Base-by-base conservation (phyloP, 1,140 invertebrate species). In the Brachystomella parvula region DNA sequence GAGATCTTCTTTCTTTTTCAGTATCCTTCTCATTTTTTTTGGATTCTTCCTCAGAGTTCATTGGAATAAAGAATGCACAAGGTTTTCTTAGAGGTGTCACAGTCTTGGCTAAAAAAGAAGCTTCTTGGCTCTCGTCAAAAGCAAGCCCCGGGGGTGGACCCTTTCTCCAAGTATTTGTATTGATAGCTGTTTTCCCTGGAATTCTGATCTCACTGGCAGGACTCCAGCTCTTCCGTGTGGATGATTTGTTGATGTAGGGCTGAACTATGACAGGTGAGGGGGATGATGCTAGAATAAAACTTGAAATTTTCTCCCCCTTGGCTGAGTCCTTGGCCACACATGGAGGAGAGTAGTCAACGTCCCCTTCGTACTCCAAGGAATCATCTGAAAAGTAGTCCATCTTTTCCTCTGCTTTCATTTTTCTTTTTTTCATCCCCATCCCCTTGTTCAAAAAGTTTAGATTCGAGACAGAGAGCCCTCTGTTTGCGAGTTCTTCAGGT, bases 311-410 rank as follows among this genome's bases (percentile, higher is more conserved):
- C 6, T 53, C 49, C 12, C 9, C 12, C 49, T 53, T 12, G 6
- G 21, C 39, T 12, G 39, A 9, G n/a, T 44, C n/a, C 39, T 56
- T 15, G 24, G 49, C 24, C 3, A 56, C 49, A 56, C 12, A 6
- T 17, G 49, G 12, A 56, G 49, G 49, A 56, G 12, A 9, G 24
- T 6, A 56, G 6, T 62, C 60, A 47, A 9, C 33, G 26, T 26
- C 61, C 6, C n/a, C 44, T 24, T 70, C 68, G 19, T 59, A 61
- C 28, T 73, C 71, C 17, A 72, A 56, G 24, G 68, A 70, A 57
- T 73, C 71, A 39, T 73, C 71, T 0, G 71, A 70, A 56, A 73
- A 70, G 47, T 68, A 73, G 3, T 73, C 71, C 21, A 66, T 67
- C 33, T 68, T 63, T 31, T 28, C 3, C n/a, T 57, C 3, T 19